Conservation (phyloP, 1,140 invertebrate genomes). For the Saccostrea cuccullata region DNA sequence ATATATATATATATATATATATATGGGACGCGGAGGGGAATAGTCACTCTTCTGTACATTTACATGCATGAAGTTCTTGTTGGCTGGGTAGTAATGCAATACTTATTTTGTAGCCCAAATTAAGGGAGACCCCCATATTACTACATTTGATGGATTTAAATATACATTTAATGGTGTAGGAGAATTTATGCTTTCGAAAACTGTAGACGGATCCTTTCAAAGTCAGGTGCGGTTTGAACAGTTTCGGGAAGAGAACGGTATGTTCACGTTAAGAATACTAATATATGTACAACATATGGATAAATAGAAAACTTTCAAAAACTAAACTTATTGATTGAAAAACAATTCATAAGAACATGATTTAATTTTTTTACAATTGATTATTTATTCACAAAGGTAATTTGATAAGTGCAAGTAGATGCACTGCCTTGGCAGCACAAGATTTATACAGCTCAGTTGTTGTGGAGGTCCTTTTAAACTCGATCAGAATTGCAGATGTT, state of each 20-base stretch:
- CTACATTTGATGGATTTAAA: conserved; percentile 56
- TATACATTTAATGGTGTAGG: conserved; percentile 67
- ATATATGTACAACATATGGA: too few relatives aligned
- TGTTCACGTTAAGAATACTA: background rate
- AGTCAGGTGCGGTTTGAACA: conserved; percentile 27
- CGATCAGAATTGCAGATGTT: conserved; percentile 45
- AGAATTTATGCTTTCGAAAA: conserved; percentile 52
- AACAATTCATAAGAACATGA: too few relatives aligned
- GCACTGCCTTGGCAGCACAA: conserved; percentile 35
- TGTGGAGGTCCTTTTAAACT: conserved; percentile 48
- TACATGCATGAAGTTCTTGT: too few relatives aligned
- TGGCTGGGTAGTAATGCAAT: too few relatives aligned
- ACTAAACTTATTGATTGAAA: too few relatives aligned
- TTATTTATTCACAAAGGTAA: background rate
- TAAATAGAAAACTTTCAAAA: too few relatives aligned
- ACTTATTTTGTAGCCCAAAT: conserved; percentile 31
- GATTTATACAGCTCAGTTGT: conserved; percentile 8
- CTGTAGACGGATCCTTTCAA: conserved; percentile 1
- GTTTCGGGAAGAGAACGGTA: background rate
- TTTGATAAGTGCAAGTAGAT: conserved; percentile 43
- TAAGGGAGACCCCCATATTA: conserved; percentile 60
- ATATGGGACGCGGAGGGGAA: too few relatives aligned
- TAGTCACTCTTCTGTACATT: background rate
- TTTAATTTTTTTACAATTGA: too few relatives aligned
- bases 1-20: too few relatives aligned